Percentiles rank a stretch among this genome's conserved stretches.
Conservation (phyloP, 1,140 invertebrate genomes). For the Matsumurasca onukii region DNA sequence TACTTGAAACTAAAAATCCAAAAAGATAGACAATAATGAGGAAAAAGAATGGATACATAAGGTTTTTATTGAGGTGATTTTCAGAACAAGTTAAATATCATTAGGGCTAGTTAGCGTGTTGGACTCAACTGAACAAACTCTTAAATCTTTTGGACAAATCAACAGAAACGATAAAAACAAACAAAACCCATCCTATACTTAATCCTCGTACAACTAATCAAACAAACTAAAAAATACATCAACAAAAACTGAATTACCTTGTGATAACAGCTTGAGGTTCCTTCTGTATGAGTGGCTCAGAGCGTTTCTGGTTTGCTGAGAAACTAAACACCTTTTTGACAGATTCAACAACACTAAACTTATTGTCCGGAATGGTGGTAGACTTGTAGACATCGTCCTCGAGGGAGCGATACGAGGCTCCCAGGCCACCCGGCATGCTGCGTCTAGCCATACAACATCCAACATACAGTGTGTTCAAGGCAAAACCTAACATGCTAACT, state of each 20-base stretch:
- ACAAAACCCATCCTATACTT: too few species aligned
- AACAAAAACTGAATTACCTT: constrained; percentile 53
- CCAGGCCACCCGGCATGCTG: constrained; percentile 58
- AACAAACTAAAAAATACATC: too few species aligned
- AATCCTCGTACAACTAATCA: too few species aligned
- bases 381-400: constrained; percentile 62
- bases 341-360: constrained; percentile 57
- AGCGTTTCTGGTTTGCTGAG: constrained; percentile 52
- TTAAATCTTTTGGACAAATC: too few species aligned
- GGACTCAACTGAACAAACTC: too few species aligned
- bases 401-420: constrained; percentile 63
- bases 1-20: too few species aligned
- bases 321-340: constrained; percentile 64
- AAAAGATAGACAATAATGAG: too few species aligned
- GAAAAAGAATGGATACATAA: too few species aligned
- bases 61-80: too few species aligned
- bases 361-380: constrained; percentile 59
- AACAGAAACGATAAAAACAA: too few species aligned
- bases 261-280: constrained; percentile 52
- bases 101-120: too few species aligned
- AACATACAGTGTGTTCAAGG: not conserved
- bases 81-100: too few species aligned
- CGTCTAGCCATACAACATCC: not conserved
- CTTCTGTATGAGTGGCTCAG: constrained; percentile 55
- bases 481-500: constrained; percentile 15